phyloP scores from a whole-genome alignment of 1,140 invertebrate genomes.

The Cydia pomonella region DNA sequence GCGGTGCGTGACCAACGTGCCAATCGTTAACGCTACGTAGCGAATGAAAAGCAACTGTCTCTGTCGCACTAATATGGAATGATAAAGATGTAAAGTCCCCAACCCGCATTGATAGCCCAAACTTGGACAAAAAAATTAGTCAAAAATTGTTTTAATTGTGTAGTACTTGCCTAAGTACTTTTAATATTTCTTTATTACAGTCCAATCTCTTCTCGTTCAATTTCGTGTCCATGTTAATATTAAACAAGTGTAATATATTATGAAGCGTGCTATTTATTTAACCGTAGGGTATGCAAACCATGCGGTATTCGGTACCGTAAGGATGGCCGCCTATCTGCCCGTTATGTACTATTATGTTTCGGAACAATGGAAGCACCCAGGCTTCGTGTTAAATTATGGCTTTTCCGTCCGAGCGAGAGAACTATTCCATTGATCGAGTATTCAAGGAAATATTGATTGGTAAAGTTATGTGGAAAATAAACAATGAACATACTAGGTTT shows the following conservation, averaged over 20 bases:
- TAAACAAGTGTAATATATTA: conserved; percentile 4
- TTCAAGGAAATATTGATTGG: neutral
- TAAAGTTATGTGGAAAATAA: neutral
- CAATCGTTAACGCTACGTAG: too few species aligned
- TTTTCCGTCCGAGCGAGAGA: conserved; percentile 2
- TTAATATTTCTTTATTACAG: too few species aligned
- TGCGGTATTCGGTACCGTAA: conserved; percentile 27
- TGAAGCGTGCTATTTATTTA: conserved; percentile 9
- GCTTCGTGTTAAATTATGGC: conserved; percentile 23
- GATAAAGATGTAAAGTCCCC: too few species aligned
- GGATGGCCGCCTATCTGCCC: conserved; percentile 12
- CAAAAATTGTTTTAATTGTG: too few species aligned
- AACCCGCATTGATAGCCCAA: too few species aligned
- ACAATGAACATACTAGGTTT: neutral
- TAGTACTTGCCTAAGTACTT: too few species aligned
- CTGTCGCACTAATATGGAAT: too few species aligned
- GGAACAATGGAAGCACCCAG: conserved; percentile 16
- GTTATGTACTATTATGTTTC: conserved; percentile 28
- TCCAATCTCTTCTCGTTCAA: neutral
- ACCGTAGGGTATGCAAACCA: conserved; percentile 17
- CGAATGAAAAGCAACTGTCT: too few species aligned
- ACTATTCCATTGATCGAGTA: conserved; percentile 3
- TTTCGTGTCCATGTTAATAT: neutral
- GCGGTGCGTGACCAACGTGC: too few species aligned
- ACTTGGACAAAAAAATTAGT: too few species aligned